Evolutionary conservation across 2,113 vertebrate genomes (phyloP).

Genomic region (Raja brachyura): DNA sequence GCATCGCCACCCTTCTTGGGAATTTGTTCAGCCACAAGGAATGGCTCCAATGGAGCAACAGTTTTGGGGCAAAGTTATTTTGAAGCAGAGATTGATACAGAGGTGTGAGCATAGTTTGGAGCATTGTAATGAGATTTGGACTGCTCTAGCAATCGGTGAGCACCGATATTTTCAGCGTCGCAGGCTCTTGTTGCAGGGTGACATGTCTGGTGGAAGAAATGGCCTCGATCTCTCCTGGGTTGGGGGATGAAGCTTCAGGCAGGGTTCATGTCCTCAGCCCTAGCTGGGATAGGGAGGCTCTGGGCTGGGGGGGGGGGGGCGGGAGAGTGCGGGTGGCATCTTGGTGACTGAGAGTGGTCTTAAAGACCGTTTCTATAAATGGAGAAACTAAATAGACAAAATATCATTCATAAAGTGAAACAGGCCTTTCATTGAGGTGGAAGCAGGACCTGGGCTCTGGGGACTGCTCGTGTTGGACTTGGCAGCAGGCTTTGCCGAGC

Average conservation of each 20-base stretch:
- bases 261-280: neutral
- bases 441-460: neutral
- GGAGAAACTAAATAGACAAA: constrained; percentile 17
- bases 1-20: too few relatives aligned
- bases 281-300: neutral
- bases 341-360: neutral
- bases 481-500: neutral
- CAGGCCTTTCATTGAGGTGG: constrained; percentile 26
- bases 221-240: neutral
- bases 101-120: neutral
- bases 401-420: constrained; percentile 24
- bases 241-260: neutral
- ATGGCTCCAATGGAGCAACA: neutral
- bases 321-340: neutral
- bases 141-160: neutral
- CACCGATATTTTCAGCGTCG: neutral
- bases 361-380: constrained; percentile 10
- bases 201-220: neutral
- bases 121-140: neutral
- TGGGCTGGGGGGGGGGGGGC: neutral
- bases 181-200: neutral
- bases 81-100: neutral
- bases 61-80: neutral
- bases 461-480: neutral
- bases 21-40: neutral